Conservation (phyloP, 2,797 vertebrate genomes). For the Pangasius djambal region DNA sequence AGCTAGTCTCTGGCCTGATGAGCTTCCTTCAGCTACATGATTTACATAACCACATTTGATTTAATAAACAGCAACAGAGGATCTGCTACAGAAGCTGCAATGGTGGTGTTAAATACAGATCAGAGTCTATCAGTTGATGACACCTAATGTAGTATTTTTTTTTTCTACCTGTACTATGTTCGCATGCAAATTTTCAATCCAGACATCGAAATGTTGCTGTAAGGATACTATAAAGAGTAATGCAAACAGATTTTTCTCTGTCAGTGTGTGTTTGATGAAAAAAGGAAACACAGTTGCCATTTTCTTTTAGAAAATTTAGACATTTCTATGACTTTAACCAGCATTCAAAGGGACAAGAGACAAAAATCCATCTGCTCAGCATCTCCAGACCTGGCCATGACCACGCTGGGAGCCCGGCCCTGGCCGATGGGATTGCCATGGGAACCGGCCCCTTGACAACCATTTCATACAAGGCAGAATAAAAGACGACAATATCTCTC, state of each 20-base stretch:
- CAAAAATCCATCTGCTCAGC: conserved; percentile 54
- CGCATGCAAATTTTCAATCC: conserved; percentile 13
- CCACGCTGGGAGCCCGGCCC: conserved; percentile 56
- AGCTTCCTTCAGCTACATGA: not conserved
- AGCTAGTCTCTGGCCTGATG: not conserved
- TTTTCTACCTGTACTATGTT: not conserved
- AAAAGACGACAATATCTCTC: conserved; percentile 76
- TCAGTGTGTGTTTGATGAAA: not conserved
- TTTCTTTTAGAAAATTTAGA: not conserved
- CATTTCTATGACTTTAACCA: conserved; percentile 6
- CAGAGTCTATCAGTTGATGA: not conserved
- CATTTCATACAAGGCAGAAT: conserved; percentile 73
- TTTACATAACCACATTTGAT: not conserved
- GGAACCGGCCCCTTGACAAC: conserved; percentile 78
- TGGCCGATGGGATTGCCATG: conserved; percentile 77
- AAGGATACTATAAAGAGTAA: not conserved
- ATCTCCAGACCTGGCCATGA: conserved; percentile 60
- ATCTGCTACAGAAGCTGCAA: not conserved
- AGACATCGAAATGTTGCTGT: not conserved
- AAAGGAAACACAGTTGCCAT: not conserved
- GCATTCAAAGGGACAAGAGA: conserved; percentile 24
- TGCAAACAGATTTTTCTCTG: not conserved
- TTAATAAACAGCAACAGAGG: not conserved
- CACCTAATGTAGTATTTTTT: not conserved
- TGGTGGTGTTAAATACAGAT: not conserved